phyloP scores from a whole-genome alignment of 2,113 vertebrate genomes.

The Baryphthengus martii region DNA sequence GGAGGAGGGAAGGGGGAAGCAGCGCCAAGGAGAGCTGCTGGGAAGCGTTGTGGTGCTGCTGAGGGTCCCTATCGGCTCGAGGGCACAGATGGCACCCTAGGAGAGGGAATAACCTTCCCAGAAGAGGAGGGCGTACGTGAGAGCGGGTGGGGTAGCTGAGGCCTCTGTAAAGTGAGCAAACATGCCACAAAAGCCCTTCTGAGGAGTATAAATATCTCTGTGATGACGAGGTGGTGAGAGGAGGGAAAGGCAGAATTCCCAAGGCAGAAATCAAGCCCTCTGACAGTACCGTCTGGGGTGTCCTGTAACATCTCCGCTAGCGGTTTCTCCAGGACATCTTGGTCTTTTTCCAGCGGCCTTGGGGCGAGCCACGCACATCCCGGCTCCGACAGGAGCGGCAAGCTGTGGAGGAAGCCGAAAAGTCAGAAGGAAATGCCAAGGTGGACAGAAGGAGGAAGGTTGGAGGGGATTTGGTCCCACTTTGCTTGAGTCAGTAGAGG shows the following conservation, averaged over 20 bases:
- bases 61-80: not conserved
- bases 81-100: not conserved
- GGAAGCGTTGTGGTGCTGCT: not conserved
- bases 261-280: not conserved
- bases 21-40: not conserved
- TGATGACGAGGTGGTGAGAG: constrained; percentile 18
- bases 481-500: not conserved
- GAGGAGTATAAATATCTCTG: not conserved
- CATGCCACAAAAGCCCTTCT: constrained; percentile 3
- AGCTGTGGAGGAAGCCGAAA: constrained; percentile 57
- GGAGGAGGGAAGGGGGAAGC: not conserved
- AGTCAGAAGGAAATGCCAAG: not conserved
- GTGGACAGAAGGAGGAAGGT: not conserved
- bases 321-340: constrained; percentile 59
- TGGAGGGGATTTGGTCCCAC: not conserved
- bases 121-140: not conserved
- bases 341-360: constrained; percentile 71
- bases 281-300: constrained; percentile 22
- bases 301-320: constrained; percentile 52
- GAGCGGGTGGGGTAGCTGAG: not conserved
- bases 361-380: constrained; percentile 60
- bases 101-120: not conserved
- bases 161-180: not conserved
- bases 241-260: constrained; percentile 30
- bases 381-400: constrained; percentile 57